These are phyloP conservation scores for Chrysemys picta DNA, from an alignment of 2,113 vertebrate genomes.

Conservation along the genomic window DNA sequence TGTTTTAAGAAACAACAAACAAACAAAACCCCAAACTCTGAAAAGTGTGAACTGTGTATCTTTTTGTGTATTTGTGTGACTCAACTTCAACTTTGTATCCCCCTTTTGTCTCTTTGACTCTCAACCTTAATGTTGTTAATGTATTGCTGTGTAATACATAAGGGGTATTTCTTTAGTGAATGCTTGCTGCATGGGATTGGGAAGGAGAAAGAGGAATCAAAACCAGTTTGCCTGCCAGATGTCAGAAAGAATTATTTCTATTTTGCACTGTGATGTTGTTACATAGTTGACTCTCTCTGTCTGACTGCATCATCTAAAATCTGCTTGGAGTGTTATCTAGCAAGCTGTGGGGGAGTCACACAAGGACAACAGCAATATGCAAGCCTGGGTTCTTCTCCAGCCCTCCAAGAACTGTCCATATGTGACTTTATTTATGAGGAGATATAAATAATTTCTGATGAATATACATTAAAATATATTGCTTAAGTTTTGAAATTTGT, in stretches of 20 bases:
- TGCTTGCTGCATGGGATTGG: background rate
- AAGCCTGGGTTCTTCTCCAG: background rate
- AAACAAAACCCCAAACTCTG: background rate
- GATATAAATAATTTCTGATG: background rate
- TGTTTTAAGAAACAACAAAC: background rate
- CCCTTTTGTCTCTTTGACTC: background rate
- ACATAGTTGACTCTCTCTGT: background rate
- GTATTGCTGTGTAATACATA: background rate
- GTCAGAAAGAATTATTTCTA: background rate
- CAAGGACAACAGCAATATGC: background rate
- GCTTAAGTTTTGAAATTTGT: background rate
- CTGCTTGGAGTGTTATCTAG: background rate
- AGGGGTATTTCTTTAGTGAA: background rate
- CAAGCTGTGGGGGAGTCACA: background rate
- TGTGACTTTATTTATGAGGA: background rate
- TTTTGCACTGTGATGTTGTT: background rate
- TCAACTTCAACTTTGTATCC: background rate
- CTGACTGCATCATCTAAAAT: background rate
- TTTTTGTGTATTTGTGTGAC: background rate
- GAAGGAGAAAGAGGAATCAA: background rate
- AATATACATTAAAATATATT: background rate
- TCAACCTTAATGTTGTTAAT: constrained; percentile 3
- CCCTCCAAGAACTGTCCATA: background rate
- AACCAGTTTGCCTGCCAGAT: background rate
- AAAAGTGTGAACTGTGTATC: background rate